Base-by-base conservation (phyloP, 2,888 invertebrate species). In the Nysson spinosus region DNA sequence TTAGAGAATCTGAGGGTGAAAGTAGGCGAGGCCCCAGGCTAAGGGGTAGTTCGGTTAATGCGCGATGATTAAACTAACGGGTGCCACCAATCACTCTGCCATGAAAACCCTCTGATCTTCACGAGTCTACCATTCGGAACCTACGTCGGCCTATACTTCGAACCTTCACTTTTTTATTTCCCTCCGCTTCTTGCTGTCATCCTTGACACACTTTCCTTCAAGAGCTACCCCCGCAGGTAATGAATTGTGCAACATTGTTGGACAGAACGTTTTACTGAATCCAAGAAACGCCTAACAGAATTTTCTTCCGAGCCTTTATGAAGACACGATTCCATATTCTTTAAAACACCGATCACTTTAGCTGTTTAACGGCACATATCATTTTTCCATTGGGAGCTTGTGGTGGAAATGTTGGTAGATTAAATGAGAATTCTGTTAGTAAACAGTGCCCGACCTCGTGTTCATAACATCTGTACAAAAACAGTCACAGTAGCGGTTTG, bases 51-150 rank as follows among this genome's bases (percentile, higher is more conserved):
- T 69, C 75, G 81, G 85, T 85, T 86, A 86, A 86, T 85, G 86
- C 84, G 86, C 80, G 86, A 86, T 86, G 86, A 86, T 86, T 86
- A 86, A 86, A 85, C 85, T 86, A 86, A 85, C 86, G 85, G 81
- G 75, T 78, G 75, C 84, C 81, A 86, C 86, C 85, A 79, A 86
- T 86, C 86, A 86, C 83, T 79, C 85, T 77, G 84, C 81, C 84
- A 83, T 81, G 82, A 78, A 84, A 83, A 82, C 80, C 65, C 80
- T 72, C 77, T 72, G 75, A 79, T 78, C 80, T 75, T 55, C 71
- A 60, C 54, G 40, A 43, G 68, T 58, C 54, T 47, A 62, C 68
- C 71, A 62, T 55, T 71, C 60, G 68, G 67, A 62, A 52, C 43
- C 56, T 28, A 69, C 62, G 55, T 49, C 54, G 47, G 34, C 56